These are phyloP conservation scores for Trichoplax adhaerens DNA, from an alignment of 37 sponge, comb jelly and placozoan species.

Conservation along the genomic window DNA sequence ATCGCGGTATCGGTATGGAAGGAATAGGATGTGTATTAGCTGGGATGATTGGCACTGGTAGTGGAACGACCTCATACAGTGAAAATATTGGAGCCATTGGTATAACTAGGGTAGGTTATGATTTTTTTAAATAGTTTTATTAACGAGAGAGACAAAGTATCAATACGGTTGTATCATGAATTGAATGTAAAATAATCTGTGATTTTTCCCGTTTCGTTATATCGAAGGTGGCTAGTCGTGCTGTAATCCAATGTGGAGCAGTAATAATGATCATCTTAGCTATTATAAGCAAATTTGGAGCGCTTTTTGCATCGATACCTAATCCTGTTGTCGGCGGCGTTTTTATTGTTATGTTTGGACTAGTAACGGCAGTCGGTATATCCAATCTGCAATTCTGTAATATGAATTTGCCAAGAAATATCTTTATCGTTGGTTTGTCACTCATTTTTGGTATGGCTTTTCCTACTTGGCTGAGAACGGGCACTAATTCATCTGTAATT, in stretches of 20 bases:
- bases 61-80: conserved; percentile 15
- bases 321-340: conserved; percentile 14
- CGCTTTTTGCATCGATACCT: conserved; percentile 14
- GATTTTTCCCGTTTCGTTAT: background rate
- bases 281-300: conserved; percentile 7
- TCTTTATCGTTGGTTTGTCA: conserved; percentile 16
- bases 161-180: background rate
- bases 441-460: conserved; percentile 8
- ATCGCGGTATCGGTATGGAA: conserved; percentile 11
- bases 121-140: background rate
- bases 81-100: conserved; percentile 18
- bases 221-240: conserved; percentile 12
- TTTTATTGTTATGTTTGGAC: conserved; percentile 18
- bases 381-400: conserved; percentile 16
- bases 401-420: conserved; percentile 11
- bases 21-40: conserved; percentile 17
- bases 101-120: conserved; percentile 7
- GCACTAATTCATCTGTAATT: background rate
- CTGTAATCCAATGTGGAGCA: conserved; percentile 9
- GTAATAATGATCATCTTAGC: conserved; percentile 11
- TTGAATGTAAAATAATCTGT: background rate
- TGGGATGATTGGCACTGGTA: conserved; percentile 12
- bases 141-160: too few species aligned
- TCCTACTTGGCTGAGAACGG: conserved; percentile 3
- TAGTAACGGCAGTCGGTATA: conserved; percentile 15